phyloP scores from a whole-genome alignment of 1,140 invertebrate genomes.

The Drosophila gunungcola region DNA sequence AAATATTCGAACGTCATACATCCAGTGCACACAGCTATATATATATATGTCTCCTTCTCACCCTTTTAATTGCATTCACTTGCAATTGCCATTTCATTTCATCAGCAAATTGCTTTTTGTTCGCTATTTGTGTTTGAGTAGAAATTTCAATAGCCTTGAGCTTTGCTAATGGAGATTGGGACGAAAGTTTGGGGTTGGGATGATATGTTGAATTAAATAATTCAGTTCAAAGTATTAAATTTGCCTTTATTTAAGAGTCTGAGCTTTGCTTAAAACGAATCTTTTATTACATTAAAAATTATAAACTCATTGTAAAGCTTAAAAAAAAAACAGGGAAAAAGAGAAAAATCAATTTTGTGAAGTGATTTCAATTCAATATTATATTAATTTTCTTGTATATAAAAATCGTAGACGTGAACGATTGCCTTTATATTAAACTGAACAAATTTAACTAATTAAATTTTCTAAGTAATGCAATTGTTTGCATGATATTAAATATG shows the following conservation, averaged over 20 bases:
- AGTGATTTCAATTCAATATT: too few species aligned
- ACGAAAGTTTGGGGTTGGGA: background rate
- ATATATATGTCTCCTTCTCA: slow-evolving; percentile 19
- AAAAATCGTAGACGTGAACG: too few species aligned
- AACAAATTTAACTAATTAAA: too few species aligned
- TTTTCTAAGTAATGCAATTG: background rate
- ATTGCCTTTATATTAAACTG: too few species aligned
- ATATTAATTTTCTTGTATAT: too few species aligned
- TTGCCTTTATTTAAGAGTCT: background rate
- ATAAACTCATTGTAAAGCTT: too few species aligned
- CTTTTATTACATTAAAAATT: background rate
- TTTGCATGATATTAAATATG: background rate
- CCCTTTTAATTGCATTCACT: slow-evolving; percentile 60
- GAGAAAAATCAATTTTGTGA: too few species aligned
- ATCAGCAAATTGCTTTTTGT: slow-evolving; percentile 69
- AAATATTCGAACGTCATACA: slow-evolving; percentile 9
- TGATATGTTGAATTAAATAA: slow-evolving; percentile 18
- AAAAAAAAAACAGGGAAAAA: too few species aligned
- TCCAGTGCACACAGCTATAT: background rate
- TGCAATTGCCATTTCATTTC: slow-evolving; percentile 56
- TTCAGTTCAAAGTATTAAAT: slow-evolving; percentile 5
- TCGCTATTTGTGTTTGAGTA: slow-evolving; percentile 58
- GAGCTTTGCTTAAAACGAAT: too few species aligned
- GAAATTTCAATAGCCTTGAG: slow-evolving; percentile 42
- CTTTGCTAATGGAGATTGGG: slow-evolving; percentile 33